Percentiles rank a stretch among this genome's conserved stretches.
Conservation (phyloP, 2,888 invertebrate species). For the Dorcus hopei region DNA sequence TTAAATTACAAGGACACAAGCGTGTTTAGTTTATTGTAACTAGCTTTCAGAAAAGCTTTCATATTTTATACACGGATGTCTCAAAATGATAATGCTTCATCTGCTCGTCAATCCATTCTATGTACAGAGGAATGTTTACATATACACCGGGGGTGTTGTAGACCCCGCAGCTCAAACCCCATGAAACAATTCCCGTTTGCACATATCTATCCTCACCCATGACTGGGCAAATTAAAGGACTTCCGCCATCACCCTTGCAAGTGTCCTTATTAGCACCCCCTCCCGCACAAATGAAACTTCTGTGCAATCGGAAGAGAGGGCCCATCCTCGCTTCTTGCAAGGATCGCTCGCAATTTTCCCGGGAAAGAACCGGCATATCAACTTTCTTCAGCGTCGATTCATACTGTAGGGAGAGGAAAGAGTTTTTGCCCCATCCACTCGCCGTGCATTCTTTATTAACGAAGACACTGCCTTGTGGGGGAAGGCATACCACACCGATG, state of each 20-base stretch:
- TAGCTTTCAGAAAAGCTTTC: too few species aligned
- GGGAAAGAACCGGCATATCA: constrained; percentile 63
- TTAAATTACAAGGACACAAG: too few species aligned
- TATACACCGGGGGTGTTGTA: constrained; percentile 70
- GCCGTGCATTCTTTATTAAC: constrained; percentile 63
- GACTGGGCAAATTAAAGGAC: constrained; percentile 71
- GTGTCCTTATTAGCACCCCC: constrained; percentile 70
- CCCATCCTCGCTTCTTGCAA: constrained; percentile 66
- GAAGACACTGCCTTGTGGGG: constrained; percentile 50
- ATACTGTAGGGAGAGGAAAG: constrained; percentile 57
- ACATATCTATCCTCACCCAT: constrained; percentile 52
- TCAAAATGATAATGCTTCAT: constrained; percentile 18
- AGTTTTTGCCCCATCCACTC: constrained; percentile 77
- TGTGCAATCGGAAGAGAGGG: constrained; percentile 60
- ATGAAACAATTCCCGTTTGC: constrained; percentile 71
- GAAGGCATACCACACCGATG: constrained; percentile 72
- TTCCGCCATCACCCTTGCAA: constrained; percentile 80
- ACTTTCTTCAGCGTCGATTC: constrained; percentile 65
- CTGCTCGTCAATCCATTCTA: constrained; percentile 61
- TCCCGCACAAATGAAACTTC: constrained; percentile 76
- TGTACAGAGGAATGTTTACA: constrained; percentile 62
- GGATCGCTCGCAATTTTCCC: constrained; percentile 56
- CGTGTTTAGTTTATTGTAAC: too few species aligned
- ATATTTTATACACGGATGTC: background rate
- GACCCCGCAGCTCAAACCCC: constrained; percentile 78